Base-by-base conservation (phyloP, 2,888 invertebrate genomes). In the Tiliacea aurago region DNA sequence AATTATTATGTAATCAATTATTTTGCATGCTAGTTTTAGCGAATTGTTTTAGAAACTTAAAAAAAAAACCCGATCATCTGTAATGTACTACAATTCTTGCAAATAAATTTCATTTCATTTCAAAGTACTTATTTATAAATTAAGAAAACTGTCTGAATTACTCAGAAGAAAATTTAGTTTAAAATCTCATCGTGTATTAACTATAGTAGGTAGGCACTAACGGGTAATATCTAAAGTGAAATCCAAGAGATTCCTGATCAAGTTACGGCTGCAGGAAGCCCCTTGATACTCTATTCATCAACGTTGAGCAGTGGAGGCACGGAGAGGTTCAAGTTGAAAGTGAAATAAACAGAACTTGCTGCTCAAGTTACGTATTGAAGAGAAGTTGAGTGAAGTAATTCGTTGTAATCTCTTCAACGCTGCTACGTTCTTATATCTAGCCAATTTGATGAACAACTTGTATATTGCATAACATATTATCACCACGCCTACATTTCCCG, bases 281-380 rank as follows among this genome's bases (percentile, higher is more conserved):
- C 37, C 37, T 78, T 51, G 43, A 28, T 51, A 49, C 13, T 61
- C 37, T 53, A 55, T 56, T 73, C 73, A 66, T 23, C 55, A 65
- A 41, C 49, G 37, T 6, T 51, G 63, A 5, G 23, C 53, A 23
- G 9, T 10, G 55, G 53, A 43, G 28, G 47, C 23, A 18, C n/a
- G 15, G 23, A 20, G 45, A 43, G 51, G 73, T 53, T 23, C 58
- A 49, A 79, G 53, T 51, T 64, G 58, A 61, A 53, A 79, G 45
- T 59, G 33, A 65, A 77, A 58, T 58, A 76, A 64, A 64, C 47
- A 43, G 37, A 78, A 72, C 45, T 63, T 43, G 33, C 33, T 43
- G 18, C 33, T 64, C 33, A 49, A 49, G 43, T 49, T 64, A 53
- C 33, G 37, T 45, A 53, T 59, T 53, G 63, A 78, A 71, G 64